Conservation (phyloP, 2,113 vertebrate species). For the Hippocampus mohnikei region DNA sequence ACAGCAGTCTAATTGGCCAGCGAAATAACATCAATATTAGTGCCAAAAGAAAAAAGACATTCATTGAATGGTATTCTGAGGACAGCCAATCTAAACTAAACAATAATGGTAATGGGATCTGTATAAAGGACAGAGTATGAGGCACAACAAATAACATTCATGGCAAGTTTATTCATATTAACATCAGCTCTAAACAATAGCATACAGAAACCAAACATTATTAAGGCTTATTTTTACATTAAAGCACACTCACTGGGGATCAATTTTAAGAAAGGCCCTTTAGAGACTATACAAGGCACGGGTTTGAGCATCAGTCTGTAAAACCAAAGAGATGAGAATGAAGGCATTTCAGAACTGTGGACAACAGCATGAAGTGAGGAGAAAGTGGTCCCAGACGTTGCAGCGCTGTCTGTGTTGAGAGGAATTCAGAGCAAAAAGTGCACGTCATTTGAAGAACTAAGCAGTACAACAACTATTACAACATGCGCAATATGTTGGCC, state of each 20-base stretch:
- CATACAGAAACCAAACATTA: constrained; percentile 30
- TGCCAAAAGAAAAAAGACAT: not conserved
- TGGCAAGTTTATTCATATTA: constrained; percentile 8
- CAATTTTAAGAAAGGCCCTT: constrained; percentile 26
- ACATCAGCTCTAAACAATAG: constrained; percentile 12
- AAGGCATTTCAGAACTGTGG: constrained; percentile 30
- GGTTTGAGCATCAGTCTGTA: constrained; percentile 14
- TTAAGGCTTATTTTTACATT: constrained; percentile 23
- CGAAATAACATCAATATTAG: not conserved
- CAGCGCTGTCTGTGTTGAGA: constrained; percentile 23
- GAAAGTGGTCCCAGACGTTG: constrained; percentile 15
- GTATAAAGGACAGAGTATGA: not conserved
- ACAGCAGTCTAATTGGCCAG: not conserved
- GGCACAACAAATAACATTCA: constrained; percentile 11
- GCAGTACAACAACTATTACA: not conserved
- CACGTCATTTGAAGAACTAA: not conserved
- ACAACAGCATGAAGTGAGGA: constrained; percentile 20
- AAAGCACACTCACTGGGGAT: constrained; percentile 32
- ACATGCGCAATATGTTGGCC: not conserved
- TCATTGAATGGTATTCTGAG: not conserved
- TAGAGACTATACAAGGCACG: constrained; percentile 51
- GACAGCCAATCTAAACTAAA: not conserved
- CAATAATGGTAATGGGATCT: not conserved
- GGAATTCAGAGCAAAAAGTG: not conserved
- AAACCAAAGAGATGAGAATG: constrained; percentile 28